Conservation (phyloP, 1,140 invertebrate species). For the Habropoda laboriosa region DNA sequence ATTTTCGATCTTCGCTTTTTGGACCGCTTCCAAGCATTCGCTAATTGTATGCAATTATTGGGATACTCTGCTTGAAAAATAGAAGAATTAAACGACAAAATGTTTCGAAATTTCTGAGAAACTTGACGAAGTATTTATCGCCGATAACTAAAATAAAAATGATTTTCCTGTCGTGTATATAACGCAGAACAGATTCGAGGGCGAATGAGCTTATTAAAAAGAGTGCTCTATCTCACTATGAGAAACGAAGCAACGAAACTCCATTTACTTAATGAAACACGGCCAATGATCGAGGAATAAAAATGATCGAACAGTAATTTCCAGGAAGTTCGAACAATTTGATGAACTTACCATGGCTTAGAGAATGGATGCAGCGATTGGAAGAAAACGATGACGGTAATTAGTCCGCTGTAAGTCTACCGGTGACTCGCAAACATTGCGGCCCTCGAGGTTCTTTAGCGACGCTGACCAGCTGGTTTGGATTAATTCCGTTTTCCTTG, state of each 20-base stretch:
- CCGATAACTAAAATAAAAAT: not conserved
- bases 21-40: too few species aligned
- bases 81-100: too few species aligned
- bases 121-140: not conserved
- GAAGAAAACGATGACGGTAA: conserved; percentile 46
- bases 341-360: not conserved
- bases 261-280: not conserved
- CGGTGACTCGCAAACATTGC: conserved; percentile 49
- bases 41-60: too few species aligned
- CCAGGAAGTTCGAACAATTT: not conserved
- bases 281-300: not conserved
- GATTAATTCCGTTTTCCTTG: conserved; percentile 58
- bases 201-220: not conserved
- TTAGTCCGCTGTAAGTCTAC: conserved; percentile 48
- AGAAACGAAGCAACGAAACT: not conserved
- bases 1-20: too few species aligned
- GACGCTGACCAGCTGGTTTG: conserved; percentile 30
- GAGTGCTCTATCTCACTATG: not conserved
- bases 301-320: not conserved
- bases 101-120: too few species aligned
- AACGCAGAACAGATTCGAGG: not conserved
- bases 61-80: too few species aligned
- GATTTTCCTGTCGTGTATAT: not conserved
- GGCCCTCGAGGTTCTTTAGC: conserved; percentile 14
- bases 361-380: not conserved